These are phyloP conservation scores for Masnerella sp. DNA, from an alignment of 2,888 invertebrate species.

Conservation along the genomic window DNA sequence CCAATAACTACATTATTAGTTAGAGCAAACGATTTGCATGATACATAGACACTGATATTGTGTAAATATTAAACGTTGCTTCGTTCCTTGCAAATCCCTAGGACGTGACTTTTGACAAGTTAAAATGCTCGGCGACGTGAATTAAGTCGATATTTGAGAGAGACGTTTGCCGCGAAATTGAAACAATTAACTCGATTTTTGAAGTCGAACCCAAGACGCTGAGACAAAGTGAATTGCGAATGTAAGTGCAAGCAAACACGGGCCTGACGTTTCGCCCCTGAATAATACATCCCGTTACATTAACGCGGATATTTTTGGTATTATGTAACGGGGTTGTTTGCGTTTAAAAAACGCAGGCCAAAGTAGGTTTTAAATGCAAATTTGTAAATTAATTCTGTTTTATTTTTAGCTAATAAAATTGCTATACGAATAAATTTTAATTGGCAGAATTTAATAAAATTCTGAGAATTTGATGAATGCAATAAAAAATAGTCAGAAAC, in stretches of 20 bases:
- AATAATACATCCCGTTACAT: slow-evolving; percentile 23
- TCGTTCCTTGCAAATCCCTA: slow-evolving; percentile 36
- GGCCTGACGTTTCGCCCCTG: neutral
- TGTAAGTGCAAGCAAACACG: slow-evolving; percentile 36
- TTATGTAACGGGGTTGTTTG: neutral
- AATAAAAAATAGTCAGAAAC: too few relatives aligned
- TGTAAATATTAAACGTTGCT: slow-evolving; percentile 28
- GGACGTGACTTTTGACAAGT: slow-evolving; percentile 43
- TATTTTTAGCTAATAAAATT: too few relatives aligned
- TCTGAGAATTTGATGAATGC: too few relatives aligned
- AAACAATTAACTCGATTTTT: slow-evolving; percentile 47
- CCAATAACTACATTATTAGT: too few relatives aligned
- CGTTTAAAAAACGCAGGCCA: neutral
- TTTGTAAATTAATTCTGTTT: too few relatives aligned
- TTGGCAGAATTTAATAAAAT: too few relatives aligned
- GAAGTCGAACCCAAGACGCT: slow-evolving; percentile 27
- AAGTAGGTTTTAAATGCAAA: neutral
- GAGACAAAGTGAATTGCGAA: slow-evolving; percentile 35
- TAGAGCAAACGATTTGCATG: slow-evolving; percentile 25
- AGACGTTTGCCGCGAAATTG: slow-evolving; percentile 44
- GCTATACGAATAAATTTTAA: too few relatives aligned
- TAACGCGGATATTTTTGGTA: slow-evolving; percentile 2
- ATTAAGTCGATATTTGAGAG: slow-evolving; percentile 41
- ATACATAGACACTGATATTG: slow-evolving; percentile 32
- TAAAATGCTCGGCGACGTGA: slow-evolving; percentile 35